These are phyloP conservation scores for Fistularia commersonii DNA, from an alignment of 2,797 vertebrate genomes.

Conservation along the genomic window DNA sequence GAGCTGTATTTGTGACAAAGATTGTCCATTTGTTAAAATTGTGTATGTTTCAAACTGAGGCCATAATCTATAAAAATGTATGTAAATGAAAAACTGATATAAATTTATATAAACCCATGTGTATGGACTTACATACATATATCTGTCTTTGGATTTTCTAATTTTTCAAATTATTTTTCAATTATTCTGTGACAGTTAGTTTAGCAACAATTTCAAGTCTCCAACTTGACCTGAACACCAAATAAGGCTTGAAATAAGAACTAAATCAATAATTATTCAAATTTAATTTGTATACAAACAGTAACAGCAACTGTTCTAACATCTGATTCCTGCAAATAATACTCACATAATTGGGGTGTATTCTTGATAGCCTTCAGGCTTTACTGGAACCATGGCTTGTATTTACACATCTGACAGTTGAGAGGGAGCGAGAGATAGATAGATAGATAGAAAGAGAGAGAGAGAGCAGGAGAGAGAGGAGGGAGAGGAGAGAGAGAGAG, in stretches of 20 bases:
- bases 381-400: slow-evolving; percentile 51
- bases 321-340: slow-evolving; percentile 51
- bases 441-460: slow-evolving; percentile 10
- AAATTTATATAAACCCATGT: too few species aligned
- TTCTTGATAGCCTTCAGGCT: slow-evolving; percentile 50
- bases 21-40: too few species aligned
- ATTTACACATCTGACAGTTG: slow-evolving; percentile 62
- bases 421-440: slow-evolving; percentile 24
- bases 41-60: too few species aligned
- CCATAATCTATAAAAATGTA: too few species aligned
- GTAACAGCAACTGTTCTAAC: slow-evolving; percentile 34
- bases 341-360: slow-evolving; percentile 55
- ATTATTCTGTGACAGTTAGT: too few species aligned
- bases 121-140: too few species aligned
- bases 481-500: slow-evolving; percentile 2
- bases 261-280: background rate
- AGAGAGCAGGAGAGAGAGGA: background rate
- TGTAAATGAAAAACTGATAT: too few species aligned
- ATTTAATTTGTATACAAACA: slow-evolving; percentile 1
- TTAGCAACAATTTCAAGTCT: background rate
- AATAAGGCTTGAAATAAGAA: background rate
- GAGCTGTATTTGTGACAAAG: too few species aligned
- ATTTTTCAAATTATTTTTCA: too few species aligned
- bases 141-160: too few species aligned
- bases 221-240: background rate